Evolutionary conservation across 2,113 vertebrate species (phyloP), one percentile per base, ranked within the genome.

Genomic region (Phyllostomus hastatus): DNA sequence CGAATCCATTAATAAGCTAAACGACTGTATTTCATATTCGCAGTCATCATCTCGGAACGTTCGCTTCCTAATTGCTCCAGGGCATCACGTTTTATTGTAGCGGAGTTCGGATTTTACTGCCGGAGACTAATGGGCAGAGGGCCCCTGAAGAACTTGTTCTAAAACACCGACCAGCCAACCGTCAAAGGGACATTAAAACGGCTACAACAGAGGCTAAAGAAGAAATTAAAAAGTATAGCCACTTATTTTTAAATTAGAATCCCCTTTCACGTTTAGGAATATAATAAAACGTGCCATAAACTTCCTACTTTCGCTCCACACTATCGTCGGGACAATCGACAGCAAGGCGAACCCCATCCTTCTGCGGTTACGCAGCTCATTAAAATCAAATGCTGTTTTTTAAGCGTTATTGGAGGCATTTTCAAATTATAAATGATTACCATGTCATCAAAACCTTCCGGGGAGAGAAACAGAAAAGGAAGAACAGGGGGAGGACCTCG

Each of bases 231-330:
- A 98, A 97, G 95, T 98, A 97, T 50, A 98, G 90, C 96, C 95
- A 91, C 93, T 97, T 97, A 96, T 96, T 97, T 97, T 95, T 90
- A 97, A 96, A 97, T 96, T 95, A 97, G 96, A 92, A 97, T 98
- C 97, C 98, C 97, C 96, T 93, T 98, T 98, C 98, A 98, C 98
- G 98, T 98, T 98, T 98, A 98, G 97, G 96, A 96, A 92, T 95
- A 94, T 93, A 97, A 98, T 98, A 98, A 98, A 98, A 99, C 28
- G 97, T 98, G 98, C 98, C 98, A 99, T 98, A 98, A 99, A 98
- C 98, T 98, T 98, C 95, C 94, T 98, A 96, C 98, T 98, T 98
- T 98, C 98, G 98, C 99, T 99, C 98, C 98, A 97, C 97, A 98
- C 98, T 98, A 98, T 98, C 97, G 98, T 98, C 97, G 92, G 98